Base-by-base conservation (phyloP, 2,888 invertebrate species). In the Drosophila sordidapex region DNA sequence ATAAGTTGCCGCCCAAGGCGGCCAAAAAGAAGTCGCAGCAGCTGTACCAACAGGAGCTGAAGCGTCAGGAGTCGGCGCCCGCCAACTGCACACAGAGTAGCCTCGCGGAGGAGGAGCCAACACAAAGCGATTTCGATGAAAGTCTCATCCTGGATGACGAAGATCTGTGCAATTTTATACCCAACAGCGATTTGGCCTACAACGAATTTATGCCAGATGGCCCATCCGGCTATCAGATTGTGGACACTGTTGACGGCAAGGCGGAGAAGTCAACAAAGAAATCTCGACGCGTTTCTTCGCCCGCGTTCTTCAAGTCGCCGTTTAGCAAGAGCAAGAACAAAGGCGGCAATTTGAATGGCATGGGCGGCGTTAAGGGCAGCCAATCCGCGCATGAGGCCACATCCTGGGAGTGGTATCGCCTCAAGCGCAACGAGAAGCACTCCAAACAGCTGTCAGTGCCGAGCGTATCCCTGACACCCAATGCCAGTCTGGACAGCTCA, bases 231-330 rank as follows among this genome's bases (percentile, higher is more conserved):
- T 91, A 91, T 76, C 91, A 92, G 29, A 90, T 91, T 25, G 64
- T 79, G 49, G 85, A 86, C 43, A 73, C 75, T 4, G 63, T 78
- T 0, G 81, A 83, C 35, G 74, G 75, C 5, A 83, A 87, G 60
- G 54, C 81, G 31, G 82, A 64, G n/a, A 86, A 77, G 61, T 33
- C 49, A 25, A 68, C 11, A 0, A 90, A 93, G 15, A 95, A 94
- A 80, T 93, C 94, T 1, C 93, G 95, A 46, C 94, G 95, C 53
- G 87, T 95, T 18, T 95, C 95, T 8, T 95, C 95, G 48, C 95
- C 95, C 1, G 94, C 94, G 1, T 95, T 95, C 82, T 91, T 95
- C 33, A 94, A 95, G 83, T 91, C 93, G 15, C 94, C 95, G 0
- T 92, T 95, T 49, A 94, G 94, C 81, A 93, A 95, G 71, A 94